Conservation (phyloP, 2,113 vertebrate species). For the Proteles cristata region DNA sequence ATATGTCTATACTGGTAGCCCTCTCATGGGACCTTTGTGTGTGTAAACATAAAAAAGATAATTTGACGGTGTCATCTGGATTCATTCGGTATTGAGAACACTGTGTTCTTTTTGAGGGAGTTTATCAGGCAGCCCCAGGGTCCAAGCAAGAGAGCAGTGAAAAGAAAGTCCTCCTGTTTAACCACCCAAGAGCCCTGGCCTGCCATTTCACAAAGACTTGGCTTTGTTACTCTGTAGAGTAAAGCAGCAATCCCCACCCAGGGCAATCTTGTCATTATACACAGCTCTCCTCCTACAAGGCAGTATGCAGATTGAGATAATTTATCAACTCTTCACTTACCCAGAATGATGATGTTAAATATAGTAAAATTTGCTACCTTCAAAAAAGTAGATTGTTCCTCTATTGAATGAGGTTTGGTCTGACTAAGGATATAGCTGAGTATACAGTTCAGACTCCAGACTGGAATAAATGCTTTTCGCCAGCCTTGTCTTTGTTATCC, state of each 20-base stretch:
- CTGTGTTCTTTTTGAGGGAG: constrained; percentile 3
- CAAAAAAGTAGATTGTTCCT: neutral
- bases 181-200: neutral
- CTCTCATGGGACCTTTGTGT: constrained; percentile 53
- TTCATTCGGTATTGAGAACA: constrained; percentile 32
- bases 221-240: constrained; percentile 53
- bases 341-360: constrained; percentile 71
- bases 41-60: neutral
- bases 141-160: neutral
- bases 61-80: constrained; percentile 29
- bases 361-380: constrained; percentile 45
- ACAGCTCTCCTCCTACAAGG: constrained; percentile 64
- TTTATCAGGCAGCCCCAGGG: neutral
- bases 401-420: neutral
- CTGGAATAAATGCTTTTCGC: neutral
- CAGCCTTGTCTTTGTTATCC: neutral
- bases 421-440: neutral
- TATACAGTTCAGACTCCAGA: neutral
- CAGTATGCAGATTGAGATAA: constrained; percentile 63
- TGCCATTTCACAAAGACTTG: constrained; percentile 49
- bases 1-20: constrained; percentile 58
- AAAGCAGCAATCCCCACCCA: constrained; percentile 21
- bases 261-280: constrained; percentile 73
- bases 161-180: neutral
- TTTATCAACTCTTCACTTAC: constrained; percentile 56